These are phyloP conservation scores for Eciton burchellii DNA, from an alignment of 1,140 invertebrate genomes.

Conservation along the genomic window DNA sequence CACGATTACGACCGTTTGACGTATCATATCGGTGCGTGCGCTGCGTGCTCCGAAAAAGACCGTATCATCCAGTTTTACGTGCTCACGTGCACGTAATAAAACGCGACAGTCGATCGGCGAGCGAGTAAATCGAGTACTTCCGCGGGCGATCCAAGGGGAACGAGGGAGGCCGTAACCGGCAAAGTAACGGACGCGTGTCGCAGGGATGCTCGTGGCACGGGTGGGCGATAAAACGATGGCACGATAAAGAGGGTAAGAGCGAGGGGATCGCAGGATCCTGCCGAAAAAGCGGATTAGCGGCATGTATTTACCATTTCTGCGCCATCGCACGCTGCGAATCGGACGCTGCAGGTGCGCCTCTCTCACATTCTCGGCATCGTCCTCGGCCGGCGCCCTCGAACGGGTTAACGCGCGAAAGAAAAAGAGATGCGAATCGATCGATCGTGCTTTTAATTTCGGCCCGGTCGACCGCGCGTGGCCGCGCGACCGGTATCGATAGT, in stretches of 20 bases:
- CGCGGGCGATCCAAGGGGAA: background rate
- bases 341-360: conserved; percentile 59
- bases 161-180: conserved; percentile 22
- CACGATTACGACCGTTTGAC: background rate
- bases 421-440: background rate
- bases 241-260: background rate
- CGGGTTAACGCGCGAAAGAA: background rate
- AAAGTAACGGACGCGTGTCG: conserved; percentile 10
- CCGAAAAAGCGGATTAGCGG: background rate
- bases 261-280: background rate
- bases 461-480: no score
- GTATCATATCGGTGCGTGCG: background rate
- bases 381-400: conserved; percentile 40
- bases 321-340: conserved; percentile 52
- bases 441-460: no score
- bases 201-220: background rate
- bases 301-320: conserved; percentile 69
- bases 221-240: background rate
- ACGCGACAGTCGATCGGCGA: conserved; percentile 4
- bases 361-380: conserved; percentile 66
- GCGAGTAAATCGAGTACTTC: conserved; percentile 20
- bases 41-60: background rate
- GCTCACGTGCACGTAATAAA: conserved; percentile 6
- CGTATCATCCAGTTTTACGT: background rate
- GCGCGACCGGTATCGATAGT: background rate